Evolutionary conservation across 2,113 vertebrate species (phyloP).

Genomic region (Peromyscus polionotus): DNA sequence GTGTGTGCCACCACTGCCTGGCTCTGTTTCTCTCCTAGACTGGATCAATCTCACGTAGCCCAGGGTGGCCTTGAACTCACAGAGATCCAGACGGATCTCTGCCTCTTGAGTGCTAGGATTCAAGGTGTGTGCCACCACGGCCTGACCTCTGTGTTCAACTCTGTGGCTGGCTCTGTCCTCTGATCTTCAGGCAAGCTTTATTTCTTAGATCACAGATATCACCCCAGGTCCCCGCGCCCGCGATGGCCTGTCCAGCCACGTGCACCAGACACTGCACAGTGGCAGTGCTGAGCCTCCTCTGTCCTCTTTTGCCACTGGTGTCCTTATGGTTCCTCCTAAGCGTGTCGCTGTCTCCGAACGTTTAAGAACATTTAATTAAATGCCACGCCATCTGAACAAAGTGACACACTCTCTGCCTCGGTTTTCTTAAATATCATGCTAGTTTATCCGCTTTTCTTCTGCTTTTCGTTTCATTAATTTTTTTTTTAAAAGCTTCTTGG

Average conservation of each 20-base stretch:
- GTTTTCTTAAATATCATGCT: constrained; percentile 32
- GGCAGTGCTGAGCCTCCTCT: not conserved
- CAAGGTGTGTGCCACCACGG: no score
- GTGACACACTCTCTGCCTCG: constrained; percentile 10
- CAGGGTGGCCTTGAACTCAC: no score
- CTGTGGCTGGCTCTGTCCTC: no score
- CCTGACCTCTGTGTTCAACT: no score
- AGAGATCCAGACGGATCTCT: no score
- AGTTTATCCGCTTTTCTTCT: constrained; percentile 48
- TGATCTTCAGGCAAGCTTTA: no score
- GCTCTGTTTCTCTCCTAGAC: no score
- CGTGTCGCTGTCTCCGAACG: constrained; percentile 38
- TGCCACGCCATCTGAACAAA: constrained; percentile 63
- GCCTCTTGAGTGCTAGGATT: no score
- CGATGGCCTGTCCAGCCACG: not conserved
- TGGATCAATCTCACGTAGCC: no score
- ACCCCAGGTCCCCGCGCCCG: no score
- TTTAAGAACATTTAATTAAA: constrained; percentile 62
- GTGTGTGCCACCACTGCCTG: no score
- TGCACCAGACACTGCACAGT: not conserved
- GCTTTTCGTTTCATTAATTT: constrained; percentile 51
- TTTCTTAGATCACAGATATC: no score
- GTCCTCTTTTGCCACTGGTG: not conserved
- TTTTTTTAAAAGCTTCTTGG: constrained; percentile 28
- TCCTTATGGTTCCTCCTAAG: constrained; percentile 9